phyloP scores from a whole-genome alignment of 2,888 invertebrate species.

The Carabus problematicus region DNA sequence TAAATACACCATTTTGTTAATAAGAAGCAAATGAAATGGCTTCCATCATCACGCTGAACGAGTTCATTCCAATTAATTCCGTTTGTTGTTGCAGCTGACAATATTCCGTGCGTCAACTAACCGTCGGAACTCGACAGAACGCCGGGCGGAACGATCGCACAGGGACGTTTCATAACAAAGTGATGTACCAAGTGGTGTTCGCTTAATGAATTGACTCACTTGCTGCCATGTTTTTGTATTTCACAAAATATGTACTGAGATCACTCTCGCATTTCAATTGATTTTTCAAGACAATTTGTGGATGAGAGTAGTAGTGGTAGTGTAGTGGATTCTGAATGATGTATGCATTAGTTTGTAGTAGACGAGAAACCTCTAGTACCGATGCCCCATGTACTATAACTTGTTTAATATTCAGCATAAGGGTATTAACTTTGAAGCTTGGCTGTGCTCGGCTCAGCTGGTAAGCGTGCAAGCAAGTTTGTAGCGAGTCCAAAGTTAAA shows the following conservation, averaged over 20 bases:
- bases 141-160: background rate
- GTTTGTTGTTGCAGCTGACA: constrained; percentile 41
- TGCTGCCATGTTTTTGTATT: background rate
- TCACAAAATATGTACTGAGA: too few species aligned
- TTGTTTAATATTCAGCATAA: too few species aligned
- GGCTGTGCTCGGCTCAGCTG: too few species aligned
- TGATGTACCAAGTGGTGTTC: constrained; percentile 19
- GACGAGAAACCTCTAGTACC: too few species aligned
- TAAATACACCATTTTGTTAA: constrained; percentile 36
- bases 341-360: too few species aligned
- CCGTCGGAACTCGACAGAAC: background rate
- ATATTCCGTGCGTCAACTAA: constrained; percentile 27
- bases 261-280: too few species aligned
- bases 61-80: constrained; percentile 40
- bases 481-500: background rate
- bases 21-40: constrained; percentile 35
- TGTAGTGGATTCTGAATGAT: too few species aligned
- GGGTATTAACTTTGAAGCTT: too few species aligned
- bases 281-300: too few species aligned
- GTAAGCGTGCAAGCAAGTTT: too few species aligned
- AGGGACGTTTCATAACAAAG: background rate
- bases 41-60: constrained; percentile 24
- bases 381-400: too few species aligned
- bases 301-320: too few species aligned
- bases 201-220: constrained; percentile 37